Percentiles rank a stretch among this genome's conserved stretches.
Conservation (phyloP, 2,113 vertebrate genomes). For the Scomber colias region DNA sequence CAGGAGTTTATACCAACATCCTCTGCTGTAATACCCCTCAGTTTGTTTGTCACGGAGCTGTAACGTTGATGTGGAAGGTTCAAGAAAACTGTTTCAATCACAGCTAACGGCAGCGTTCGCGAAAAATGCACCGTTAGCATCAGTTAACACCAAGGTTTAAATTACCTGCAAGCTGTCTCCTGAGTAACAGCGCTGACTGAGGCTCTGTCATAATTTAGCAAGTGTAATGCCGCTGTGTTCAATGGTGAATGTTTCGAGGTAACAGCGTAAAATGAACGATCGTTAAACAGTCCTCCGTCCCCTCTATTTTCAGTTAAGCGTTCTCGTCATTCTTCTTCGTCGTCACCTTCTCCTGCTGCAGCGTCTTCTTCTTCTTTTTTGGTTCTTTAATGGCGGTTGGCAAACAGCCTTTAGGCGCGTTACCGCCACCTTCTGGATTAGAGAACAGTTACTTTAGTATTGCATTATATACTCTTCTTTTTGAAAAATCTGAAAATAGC, state of each 20-base stretch:
- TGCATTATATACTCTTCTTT: no score
- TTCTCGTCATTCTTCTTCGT: slow-evolving; percentile 74
- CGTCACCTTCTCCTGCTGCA: slow-evolving; percentile 40
- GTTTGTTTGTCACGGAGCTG: background rate
- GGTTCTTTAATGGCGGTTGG: no score
- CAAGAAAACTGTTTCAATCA: slow-evolving; percentile 65
- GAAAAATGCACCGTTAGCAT: slow-evolving; percentile 31
- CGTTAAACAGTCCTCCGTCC: slow-evolving; percentile 40
- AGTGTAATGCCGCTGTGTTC: slow-evolving; percentile 48
- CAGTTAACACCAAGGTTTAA: slow-evolving; percentile 38
- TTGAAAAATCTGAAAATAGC: no score
- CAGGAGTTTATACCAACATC: background rate
- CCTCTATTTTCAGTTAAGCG: slow-evolving; percentile 75
- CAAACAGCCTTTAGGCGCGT: no score
- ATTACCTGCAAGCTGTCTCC: slow-evolving; percentile 98
- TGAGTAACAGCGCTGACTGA: slow-evolving; percentile 95
- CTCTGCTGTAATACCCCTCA: no score
- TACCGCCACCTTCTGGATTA: no score
- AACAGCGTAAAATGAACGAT: slow-evolving; percentile 62
- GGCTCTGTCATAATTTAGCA: slow-evolving; percentile 92
- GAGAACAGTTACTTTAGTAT: no score
- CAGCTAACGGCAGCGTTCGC: slow-evolving; percentile 49
- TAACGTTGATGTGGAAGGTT: slow-evolving; percentile 31
- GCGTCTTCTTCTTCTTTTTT: slow-evolving; percentile 58
- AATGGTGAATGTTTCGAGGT: slow-evolving; percentile 48